Base-by-base conservation (phyloP, 2,888 invertebrate genomes). In the Fragum fragum region DNA sequence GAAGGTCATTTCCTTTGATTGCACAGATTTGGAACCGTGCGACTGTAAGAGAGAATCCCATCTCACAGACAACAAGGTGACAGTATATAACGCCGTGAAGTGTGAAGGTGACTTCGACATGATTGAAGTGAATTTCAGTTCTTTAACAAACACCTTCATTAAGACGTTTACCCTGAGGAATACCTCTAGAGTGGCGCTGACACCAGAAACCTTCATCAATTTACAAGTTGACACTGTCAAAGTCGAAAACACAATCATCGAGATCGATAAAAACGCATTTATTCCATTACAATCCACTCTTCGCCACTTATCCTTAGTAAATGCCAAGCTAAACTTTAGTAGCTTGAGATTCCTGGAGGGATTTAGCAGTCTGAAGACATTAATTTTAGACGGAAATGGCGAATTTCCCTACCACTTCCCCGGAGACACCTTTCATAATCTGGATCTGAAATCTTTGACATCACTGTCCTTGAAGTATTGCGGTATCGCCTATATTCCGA, bases 321-420 rank as follows among this genome's bases (percentile, higher is more conserved):
- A 79, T 29, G 76, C 81, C 1, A 80, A 78, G 18, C 73, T 83
- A 26, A 68, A 63, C 16, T 53, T 55, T 32, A 70, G 52, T 53
- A 32, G 18, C 16, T 71, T 72, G 63, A 39, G 5, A 47, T 86
- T 83, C 69, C 32, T 86, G 1, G 53, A 76, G 47, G 71, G 57
- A 26, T 73, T 81, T n/a, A 32, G 66, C 18, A 61, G 71, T 23
- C 52, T 86, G 16, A 63, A 79, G 53, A 39, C 70, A 28, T 78
- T 86, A 3, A 28, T 26, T n/a, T 18, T 86, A 9, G 83, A 86
- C 52, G 57, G 61, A 32, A 86, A 83, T 55, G 83, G 81, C 2
- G 29, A 71, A 26, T 86, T 71, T 68, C 86, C 86, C 0, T 63
- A 76, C 32, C 71, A 81, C 29, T 81, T 83, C 55, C 86, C 79